Evolutionary conservation across 37 sponge, comb jelly and placozoan species (phyloP).

Genomic region (Ephydatia muelleri): DNA sequence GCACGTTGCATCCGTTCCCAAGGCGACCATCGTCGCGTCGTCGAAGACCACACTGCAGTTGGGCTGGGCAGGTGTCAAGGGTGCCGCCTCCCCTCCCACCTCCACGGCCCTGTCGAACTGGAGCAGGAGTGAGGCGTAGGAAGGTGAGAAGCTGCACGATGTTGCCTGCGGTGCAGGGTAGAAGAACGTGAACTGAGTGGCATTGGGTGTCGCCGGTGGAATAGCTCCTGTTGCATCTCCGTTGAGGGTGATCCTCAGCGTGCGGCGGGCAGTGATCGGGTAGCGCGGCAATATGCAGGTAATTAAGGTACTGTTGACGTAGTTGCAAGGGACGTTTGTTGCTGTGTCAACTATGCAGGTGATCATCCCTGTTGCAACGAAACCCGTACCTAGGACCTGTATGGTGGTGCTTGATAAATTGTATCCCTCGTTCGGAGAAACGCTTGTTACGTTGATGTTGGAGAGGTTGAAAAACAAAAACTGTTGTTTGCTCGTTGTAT

Average conservation of each 20-base stretch:
- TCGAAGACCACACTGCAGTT: constrained; percentile 42
- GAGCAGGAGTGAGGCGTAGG: constrained; percentile 43
- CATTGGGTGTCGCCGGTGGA: background rate
- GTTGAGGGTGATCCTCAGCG: constrained; percentile 31
- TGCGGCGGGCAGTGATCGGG: constrained; percentile 19
- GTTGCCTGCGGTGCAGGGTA: constrained; percentile 38
- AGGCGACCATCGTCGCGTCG: background rate
- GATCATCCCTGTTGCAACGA: constrained; percentile 34
- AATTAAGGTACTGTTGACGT: constrained; percentile 13
- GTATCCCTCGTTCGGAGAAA: constrained; percentile 48
- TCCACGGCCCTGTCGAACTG: constrained; percentile 80
- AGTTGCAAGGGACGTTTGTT: constrained; percentile 13
- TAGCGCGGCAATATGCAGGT: constrained; percentile 33
- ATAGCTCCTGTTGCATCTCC: constrained; percentile 43
- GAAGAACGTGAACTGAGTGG: constrained; percentile 53
- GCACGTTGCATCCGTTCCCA: constrained; percentile 51
- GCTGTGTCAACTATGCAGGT: constrained; percentile 18
- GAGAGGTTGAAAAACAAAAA: constrained; percentile 53
- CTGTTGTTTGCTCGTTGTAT: constrained; percentile 5
- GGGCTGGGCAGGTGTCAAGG: constrained; percentile 2
- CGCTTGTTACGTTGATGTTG: constrained; percentile 13
- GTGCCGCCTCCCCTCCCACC: constrained; percentile 45
- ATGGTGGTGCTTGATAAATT: constrained; percentile 15
- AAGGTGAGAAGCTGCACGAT: constrained; percentile 24
- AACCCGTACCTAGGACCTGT: constrained; percentile 24